These are phyloP conservation scores for Cisticola juncidis DNA, from an alignment of 2,113 vertebrate genomes.

Conservation along the genomic window DNA sequence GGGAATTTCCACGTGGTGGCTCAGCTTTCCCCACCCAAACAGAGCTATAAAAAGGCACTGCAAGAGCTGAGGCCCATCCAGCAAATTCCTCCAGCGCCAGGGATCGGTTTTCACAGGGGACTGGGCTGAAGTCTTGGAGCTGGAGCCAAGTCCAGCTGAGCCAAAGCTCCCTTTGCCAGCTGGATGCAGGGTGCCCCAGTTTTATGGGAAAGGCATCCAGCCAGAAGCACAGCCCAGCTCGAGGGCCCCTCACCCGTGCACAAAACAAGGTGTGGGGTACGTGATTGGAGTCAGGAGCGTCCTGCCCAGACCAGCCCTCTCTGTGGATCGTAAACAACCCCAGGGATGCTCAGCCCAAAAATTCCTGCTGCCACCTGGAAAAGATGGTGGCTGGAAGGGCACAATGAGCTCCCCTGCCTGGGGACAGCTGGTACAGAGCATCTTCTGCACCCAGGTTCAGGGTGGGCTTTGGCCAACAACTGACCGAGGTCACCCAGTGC, in stretches of 20 bases:
- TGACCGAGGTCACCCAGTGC: rapidly evolving
- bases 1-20: neutral
- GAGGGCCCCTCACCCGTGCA: neutral
- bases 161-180: conserved; percentile 42
- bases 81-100: neutral
- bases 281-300: neutral
- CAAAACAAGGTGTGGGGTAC: neutral
- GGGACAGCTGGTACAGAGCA: neutral
- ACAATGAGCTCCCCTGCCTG: neutral
- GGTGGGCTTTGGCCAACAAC: neutral
- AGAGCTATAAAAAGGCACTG: neutral
- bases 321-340: neutral
- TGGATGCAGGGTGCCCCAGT: neutral
- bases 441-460: neutral
- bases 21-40: neutral
- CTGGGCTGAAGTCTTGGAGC: neutral
- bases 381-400: neutral
- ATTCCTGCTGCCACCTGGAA: neutral
- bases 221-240: neutral
- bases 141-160: neutral
- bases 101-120: neutral
- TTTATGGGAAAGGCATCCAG: neutral
- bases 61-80: neutral
- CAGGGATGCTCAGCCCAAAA: neutral
- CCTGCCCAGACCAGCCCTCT: rapidly evolving